Base-by-base conservation (phyloP, 1,140 invertebrate species). In the Neoseiulus cucumeris region DNA sequence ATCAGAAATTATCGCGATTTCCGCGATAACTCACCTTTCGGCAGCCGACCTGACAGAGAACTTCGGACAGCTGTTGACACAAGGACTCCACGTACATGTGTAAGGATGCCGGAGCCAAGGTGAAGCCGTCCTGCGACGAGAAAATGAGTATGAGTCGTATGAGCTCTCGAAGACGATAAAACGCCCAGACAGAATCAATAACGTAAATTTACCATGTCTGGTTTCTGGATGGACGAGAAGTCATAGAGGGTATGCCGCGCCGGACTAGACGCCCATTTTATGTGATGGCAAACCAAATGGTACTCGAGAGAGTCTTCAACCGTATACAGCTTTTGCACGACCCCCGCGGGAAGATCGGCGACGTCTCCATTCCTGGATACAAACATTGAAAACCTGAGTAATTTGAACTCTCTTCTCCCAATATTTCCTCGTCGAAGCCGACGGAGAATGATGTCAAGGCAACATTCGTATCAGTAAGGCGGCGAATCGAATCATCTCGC, bases 261-360 rank as follows among this genome's bases (percentile, higher is more conserved):
- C 9, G 51, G 33, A 59, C 51, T 59, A 12, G 51, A 59, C 14
- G 51, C 17, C 51, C 51, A 59, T 25, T 59, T 59, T 14, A 59
- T 33, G 51, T 59, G 51, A 59, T 59, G 51, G 51, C 51, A 59
- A 33, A 59, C 51, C 14, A 59, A 29, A 25, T 59, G 51, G 33
- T 59, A 59, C 22, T 59, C 51, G 22, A 59, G 51, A 59, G 51
- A 59, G 22, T 59, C 51, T 25, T 59, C 51, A 25, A 59, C 51
- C 51, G 51, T 59, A 29, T 25, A 59, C 22, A 59, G 51, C 33
- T 59, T 59, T 25, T 25, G 33, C 51, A 59, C 33, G 4, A 59
- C 51, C 17, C 51, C 51, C 14, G 51, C 17, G 25, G 51, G 51
- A 25, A 59, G 51, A 20, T 59, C 51, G 33, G 51, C 51, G 51